phyloP scores from a whole-genome alignment of 2,888 invertebrate genomes.

The Autographa gamma region DNA sequence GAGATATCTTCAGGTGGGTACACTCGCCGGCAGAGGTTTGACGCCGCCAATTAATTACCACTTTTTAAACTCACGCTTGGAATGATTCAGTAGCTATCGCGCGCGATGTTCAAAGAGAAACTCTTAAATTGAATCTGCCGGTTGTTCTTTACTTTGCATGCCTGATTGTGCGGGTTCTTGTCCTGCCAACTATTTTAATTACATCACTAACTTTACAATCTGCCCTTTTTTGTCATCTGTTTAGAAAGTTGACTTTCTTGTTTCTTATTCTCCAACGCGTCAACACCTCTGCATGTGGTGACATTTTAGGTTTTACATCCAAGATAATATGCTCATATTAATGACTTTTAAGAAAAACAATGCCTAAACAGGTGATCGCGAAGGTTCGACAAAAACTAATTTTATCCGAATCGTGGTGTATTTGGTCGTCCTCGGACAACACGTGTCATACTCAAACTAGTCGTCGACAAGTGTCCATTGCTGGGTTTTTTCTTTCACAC shows the following conservation, averaged over 20 bases:
- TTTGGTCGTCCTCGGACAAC: conserved; percentile 20
- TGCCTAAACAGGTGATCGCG: conserved; percentile 20
- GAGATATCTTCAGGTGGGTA: conserved; percentile 69
- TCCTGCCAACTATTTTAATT: conserved; percentile 27
- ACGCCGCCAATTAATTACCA: conserved; percentile 37
- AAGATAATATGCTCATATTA: background rate
- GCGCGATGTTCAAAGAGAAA: conserved; percentile 23
- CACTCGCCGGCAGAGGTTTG: conserved; percentile 42
- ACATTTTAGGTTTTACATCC: conserved; percentile 13
- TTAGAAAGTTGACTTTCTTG: conserved; percentile 12
- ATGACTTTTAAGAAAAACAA: conserved; percentile 14
- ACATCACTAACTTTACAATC: background rate
- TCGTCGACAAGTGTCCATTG: conserved; percentile 3
- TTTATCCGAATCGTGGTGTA: conserved; percentile 33
- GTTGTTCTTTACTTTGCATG: conserved; percentile 33
- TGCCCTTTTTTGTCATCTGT: conserved; percentile 9
- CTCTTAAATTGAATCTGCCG: conserved; percentile 36
- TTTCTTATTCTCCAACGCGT: conserved; percentile 5
- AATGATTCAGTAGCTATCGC: conserved; percentile 26
- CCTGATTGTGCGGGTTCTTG: conserved; percentile 29
- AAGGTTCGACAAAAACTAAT: conserved; percentile 29
- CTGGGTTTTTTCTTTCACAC: conserved; percentile 34
- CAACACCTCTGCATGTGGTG: background rate
- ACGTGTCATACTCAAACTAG: background rate
- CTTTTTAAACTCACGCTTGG: conserved; percentile 32